Percentiles rank a stretch among this genome's conserved stretches.
phyloP scores from a whole-genome alignment of 2,888 invertebrate genomes.

The Conomelus anceps region DNA sequence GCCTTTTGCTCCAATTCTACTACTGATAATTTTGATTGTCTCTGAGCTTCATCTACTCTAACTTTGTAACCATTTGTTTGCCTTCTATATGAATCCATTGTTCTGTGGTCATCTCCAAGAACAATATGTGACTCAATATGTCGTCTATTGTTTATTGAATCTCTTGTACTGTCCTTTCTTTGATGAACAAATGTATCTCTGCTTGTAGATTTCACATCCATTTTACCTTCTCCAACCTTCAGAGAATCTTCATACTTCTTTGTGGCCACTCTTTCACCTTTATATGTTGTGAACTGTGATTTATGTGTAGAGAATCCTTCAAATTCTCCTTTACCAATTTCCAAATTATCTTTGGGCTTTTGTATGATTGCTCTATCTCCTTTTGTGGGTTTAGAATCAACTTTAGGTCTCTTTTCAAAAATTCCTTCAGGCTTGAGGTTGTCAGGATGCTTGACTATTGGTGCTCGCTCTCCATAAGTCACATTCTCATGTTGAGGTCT shows the following conservation, averaged over 20 bases:
- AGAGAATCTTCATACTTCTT: constrained; percentile 48
- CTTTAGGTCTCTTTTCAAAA: constrained; percentile 43
- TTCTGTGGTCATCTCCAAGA: constrained; percentile 51
- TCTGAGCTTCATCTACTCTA: background rate
- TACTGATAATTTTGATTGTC: background rate
- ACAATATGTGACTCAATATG: constrained; percentile 62
- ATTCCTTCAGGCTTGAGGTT: constrained; percentile 52
- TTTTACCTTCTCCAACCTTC: constrained; percentile 46
- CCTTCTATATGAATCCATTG: constrained; percentile 40
- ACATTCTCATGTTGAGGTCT: constrained; percentile 39
- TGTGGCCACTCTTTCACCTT: constrained; percentile 47
- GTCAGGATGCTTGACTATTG: constrained; percentile 41
- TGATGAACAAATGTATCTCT: constrained; percentile 48
- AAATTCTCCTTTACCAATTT: constrained; percentile 41
- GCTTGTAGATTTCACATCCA: constrained; percentile 50
- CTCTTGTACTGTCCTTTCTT: constrained; percentile 47
- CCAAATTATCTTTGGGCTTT: constrained; percentile 42
- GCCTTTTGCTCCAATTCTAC: background rate
- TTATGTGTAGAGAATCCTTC: constrained; percentile 41
- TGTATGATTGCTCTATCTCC: constrained; percentile 46
- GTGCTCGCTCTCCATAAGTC: constrained; percentile 42
- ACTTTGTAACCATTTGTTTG: background rate
- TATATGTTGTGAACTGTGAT: constrained; percentile 44
- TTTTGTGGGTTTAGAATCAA: constrained; percentile 42
- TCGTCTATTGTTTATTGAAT: constrained; percentile 44